phyloP scores from a whole-genome alignment of 2,113 vertebrate genomes.

The Zapus hudsonius region DNA sequence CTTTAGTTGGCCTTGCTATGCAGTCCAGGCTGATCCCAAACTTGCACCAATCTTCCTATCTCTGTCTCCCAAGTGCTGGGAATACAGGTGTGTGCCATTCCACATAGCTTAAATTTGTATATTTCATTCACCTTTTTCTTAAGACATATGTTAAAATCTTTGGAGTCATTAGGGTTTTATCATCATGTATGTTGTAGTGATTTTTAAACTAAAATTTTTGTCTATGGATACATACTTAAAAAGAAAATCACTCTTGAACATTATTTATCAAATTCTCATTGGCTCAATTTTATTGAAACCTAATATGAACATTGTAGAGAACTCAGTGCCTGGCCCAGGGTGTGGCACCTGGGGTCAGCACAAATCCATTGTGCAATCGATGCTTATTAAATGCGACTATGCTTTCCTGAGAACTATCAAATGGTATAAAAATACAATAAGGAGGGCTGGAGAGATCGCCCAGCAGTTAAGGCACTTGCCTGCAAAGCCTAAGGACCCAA shows the following conservation, averaged over 20 bases:
- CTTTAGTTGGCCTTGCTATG: background rate
- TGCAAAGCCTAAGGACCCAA: too few species aligned
- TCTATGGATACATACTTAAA: background rate
- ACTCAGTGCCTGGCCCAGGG: background rate
- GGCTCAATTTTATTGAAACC: conserved; percentile 12
- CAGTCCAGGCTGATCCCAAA: background rate
- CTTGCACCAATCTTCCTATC: background rate
- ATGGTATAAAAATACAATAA: background rate
- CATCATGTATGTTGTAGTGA: background rate
- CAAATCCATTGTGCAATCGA: background rate
- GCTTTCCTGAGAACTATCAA: background rate
- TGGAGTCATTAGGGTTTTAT: conserved; percentile 26
- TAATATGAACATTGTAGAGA: background rate
- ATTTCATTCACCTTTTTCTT: conserved; percentile 22
- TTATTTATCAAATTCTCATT: conserved; percentile 9
- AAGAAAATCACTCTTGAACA: conserved; percentile 24
- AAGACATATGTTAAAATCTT: background rate
- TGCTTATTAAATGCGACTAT: conserved; percentile 10
- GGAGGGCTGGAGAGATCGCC: too few species aligned
- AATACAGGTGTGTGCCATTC: background rate
- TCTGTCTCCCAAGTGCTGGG: background rate
- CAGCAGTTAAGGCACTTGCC: too few species aligned
- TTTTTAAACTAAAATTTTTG: conserved; percentile 29
- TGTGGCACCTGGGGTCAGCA: background rate
- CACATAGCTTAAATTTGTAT: background rate